Conservation (phyloP, 1,140 invertebrate species). For the Whitmania pigra region DNA sequence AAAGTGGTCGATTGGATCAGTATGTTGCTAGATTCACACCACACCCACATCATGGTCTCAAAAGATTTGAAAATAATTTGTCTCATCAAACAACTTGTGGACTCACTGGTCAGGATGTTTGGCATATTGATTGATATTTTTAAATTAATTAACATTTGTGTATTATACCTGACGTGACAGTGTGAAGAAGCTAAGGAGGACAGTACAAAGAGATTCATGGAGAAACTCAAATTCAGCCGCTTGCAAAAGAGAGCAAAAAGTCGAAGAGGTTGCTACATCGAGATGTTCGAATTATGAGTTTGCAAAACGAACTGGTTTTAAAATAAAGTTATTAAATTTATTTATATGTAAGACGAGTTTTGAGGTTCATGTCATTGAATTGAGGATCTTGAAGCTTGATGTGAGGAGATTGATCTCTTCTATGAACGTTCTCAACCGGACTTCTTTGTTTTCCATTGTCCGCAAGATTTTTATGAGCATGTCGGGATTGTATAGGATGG, state of each 20-base stretch:
- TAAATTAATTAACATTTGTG: no score
- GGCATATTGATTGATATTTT: no score
- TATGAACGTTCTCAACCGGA: not conserved
- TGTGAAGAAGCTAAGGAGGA: no score
- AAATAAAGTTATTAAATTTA: not conserved
- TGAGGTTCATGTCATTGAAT: not conserved
- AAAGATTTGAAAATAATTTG: no score
- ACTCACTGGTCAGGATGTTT: no score
- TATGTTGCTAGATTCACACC: no score
- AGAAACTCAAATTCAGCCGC: no score
- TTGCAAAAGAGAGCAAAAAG: not conserved
- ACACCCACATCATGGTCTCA: no score
- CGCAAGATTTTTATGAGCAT: not conserved
- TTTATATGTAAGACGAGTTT: not conserved
- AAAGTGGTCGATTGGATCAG: no score
- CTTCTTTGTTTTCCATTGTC: not conserved
- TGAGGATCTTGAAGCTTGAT: not conserved
- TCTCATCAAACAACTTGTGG: no score
- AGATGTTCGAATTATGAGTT: not conserved
- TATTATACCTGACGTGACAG: no score
- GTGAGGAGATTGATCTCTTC: not conserved
- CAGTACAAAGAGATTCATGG: no score
- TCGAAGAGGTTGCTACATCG: not conserved
- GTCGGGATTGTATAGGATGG: not conserved
- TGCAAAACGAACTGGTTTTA: not conserved